Conservation (phyloP, 2,888 invertebrate species). For the Leptopilina drosophilae region DNA sequence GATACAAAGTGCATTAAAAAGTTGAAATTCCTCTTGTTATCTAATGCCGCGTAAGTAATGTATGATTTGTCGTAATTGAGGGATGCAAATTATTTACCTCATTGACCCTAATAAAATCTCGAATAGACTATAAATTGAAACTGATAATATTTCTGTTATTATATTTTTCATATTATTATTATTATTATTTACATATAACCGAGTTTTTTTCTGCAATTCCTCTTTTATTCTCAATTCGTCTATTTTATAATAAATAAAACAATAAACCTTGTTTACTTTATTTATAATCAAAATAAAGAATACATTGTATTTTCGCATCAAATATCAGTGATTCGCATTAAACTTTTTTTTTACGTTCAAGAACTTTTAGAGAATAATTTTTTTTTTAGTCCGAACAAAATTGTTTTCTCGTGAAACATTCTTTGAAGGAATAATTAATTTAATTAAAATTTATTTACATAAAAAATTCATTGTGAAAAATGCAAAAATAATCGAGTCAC, state of each 20-base stretch:
- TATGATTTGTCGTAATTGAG: constrained; percentile 14
- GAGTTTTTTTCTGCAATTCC: neutral
- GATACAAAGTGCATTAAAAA: neutral
- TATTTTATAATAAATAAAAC: too few species aligned
- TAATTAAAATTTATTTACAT: too few species aligned
- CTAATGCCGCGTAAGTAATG: neutral
- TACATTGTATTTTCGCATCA: too few species aligned
- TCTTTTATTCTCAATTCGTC: neutral
- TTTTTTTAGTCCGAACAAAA: too few species aligned
- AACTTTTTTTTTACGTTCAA: too few species aligned
- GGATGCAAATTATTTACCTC: constrained; percentile 20
- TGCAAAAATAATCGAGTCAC: neutral
- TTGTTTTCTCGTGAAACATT: too few species aligned
- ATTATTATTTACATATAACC: neutral
- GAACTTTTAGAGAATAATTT: too few species aligned
- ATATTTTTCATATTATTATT: neutral
- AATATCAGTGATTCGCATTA: too few species aligned
- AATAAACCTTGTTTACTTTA: too few species aligned
- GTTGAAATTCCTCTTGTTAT: constrained; percentile 1
- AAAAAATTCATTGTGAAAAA: too few species aligned
- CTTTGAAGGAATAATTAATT: too few species aligned
- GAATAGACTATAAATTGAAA: constrained; percentile 22
- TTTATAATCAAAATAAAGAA: too few species aligned
- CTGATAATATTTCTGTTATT: neutral
- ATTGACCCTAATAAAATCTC: constrained; percentile 31